Base-by-base conservation (phyloP, 2,888 invertebrate genomes). In the Theretra japonica region DNA sequence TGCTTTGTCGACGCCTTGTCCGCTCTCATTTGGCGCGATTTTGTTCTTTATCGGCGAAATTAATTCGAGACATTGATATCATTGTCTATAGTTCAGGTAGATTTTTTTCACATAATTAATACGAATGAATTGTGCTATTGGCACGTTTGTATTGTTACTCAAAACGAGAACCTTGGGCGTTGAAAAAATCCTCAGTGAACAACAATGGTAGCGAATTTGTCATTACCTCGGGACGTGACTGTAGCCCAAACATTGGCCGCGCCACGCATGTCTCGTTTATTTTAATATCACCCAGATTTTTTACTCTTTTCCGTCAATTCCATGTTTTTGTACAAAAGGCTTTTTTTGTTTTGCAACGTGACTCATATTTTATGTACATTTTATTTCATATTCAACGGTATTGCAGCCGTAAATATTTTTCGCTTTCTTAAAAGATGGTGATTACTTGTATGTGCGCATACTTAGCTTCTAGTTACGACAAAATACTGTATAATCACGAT, bases 151-250 rank as follows among this genome's bases (percentile, higher is more conserved):
- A 84, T 88, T 89, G 88, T 90, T 87, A 88, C 85, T 88, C 84
- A 84, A 89, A 90, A 89, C 85, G 86, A 81, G 86, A 88, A 90
- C 90, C 91, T 92, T 91, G 88, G 83, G 81, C 79, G 82, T 82
- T 83, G 83, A 90, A 91, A 92, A 93, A 91, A 87, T 86, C 85
- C 81, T 85, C 85, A 85, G 84, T 83, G 85, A 86, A 83, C 86
- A 88, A 90, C 91, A 93, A 92, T 89, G 88, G 88, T 84, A 83
- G 88, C 88, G 87, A 89, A 91, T 90, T 92, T 90, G 90, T 92
- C 89, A 92, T 92, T 91, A 92, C 87, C 79, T 81, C 74, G 75
- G 86, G 86, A 93, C 94, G 94, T 94, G 94, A 91, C 91, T 87
- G 82, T 82, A 88, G 81, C 85, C 87, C 88, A 90, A 90, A 89